Evolutionary conservation across 2,797 vertebrate species (phyloP), one percentile per base, ranked within the genome.

Genomic region (Leucoraja ocellata): DNA sequence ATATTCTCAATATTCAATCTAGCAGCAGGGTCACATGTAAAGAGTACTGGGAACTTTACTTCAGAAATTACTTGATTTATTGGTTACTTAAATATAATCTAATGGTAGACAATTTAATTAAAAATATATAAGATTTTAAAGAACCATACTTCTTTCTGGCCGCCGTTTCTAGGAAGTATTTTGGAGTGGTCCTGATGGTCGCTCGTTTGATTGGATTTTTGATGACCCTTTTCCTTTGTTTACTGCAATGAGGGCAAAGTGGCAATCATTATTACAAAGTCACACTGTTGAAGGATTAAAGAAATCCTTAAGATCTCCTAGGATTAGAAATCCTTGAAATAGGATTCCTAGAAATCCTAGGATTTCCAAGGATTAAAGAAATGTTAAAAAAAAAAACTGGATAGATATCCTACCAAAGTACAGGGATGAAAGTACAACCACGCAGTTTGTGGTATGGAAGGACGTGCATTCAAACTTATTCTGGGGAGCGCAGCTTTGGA

Each of bases 181-280:
- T 96, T 39, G 98, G 98, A 11, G 97, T 98, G 93, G 98, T 99
- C 95, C 96, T 96, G 94, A 99, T 99, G 71, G 97, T 97, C 94
- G 96, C 96, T 94, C 98, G 98, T 93, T 95, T 96, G 92, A 98
- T 94, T 10, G 98, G 98, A 93, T 96, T 98, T 96, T 97, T 99
- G 95, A 97, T 96, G 79, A 99, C 96, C 93, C 96, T 97, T 94
- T 97, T 97, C 95, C 97, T 99, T 93, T 96, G 96, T 96, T 99
- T 99, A 95, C 98, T 99, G 93, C 94, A 95, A 78, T 65, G 16
- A 88, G 16, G 61, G 16, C 4, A 63, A 68, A 63, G 36, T 36
- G 14, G n/a, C 1, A 10, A 18, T n/a, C 61, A 88, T 21, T 88
- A 86, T n/a, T 32, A 32, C 83, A 86, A 74, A 74, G 11, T 13